Evolutionary conservation across 2,113 vertebrate genomes (phyloP), one percentile per base, ranked within the genome.

Genomic region (Heteronetta atricapilla): DNA sequence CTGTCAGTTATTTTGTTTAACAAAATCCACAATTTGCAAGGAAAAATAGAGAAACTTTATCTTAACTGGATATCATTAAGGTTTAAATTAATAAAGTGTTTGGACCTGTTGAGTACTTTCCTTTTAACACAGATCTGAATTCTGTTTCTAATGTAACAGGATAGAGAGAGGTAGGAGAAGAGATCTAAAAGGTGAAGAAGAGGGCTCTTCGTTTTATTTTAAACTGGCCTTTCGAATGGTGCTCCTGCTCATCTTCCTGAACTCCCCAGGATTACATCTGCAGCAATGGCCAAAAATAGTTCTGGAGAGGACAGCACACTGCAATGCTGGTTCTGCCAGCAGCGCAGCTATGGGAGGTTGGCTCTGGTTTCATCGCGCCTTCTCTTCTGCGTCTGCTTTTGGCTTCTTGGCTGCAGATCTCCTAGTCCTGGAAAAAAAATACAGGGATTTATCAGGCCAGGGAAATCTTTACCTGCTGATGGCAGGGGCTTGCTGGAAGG

Each of bases 1-100:
- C 52, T 72, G 29, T 50, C 79, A 83, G 93, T 95, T 96, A 67
- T 93, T 73, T 94, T 84, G 78, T 95, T 82, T 76, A 93, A 90
- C 64, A 89, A 76, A 97, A 82, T 67, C 72, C 82, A 89, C 96
- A 82, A 90, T 91, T 94, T 95, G 53, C 70, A 19, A 55, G 91
- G 89, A 93, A 96, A 97, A 80, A 67, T 40, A 82, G 73, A 84
- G 88, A 53, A 40, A 75, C 44, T 76, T 88, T 74, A 84, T 83
- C 56, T 97, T 84, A 87, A 59, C 67, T 44, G 38, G 66, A 28
- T 72, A 52, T 28, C 19, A 31, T 52, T 79, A 44, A 75, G 64
- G 36, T 90, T 83, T 82, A 81, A 81, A 88, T 91, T 60, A 66
- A 70, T n/a, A 73, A 72, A 68, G 59, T 18, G 52, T 14, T 52